phyloP scores from a whole-genome alignment of 1,140 invertebrate genomes.

The Samia ricini region DNA sequence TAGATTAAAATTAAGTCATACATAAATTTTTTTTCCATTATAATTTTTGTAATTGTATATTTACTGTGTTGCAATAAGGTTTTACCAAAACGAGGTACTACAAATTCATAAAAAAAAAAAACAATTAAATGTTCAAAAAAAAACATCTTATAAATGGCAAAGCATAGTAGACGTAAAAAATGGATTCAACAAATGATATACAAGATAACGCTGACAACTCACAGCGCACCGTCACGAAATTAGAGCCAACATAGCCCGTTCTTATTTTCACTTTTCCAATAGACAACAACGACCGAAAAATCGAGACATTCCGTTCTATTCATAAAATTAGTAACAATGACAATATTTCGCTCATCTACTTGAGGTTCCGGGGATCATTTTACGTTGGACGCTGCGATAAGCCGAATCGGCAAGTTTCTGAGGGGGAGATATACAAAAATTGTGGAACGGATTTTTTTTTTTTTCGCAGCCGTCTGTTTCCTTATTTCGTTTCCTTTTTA shows the following conservation, averaged over 20 bases:
- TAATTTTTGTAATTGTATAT: no score
- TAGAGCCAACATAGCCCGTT: constrained; percentile 47
- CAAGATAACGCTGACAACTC: constrained; percentile 37
- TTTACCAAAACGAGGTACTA: no score
- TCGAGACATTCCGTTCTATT: constrained; percentile 19
- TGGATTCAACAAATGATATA: background rate
- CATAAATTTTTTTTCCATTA: no score
- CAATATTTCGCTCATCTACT: background rate
- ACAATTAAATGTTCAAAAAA: no score
- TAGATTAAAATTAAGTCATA: no score
- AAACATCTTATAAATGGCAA: background rate
- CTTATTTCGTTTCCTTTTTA: constrained; percentile 58
- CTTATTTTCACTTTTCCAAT: constrained; percentile 62
- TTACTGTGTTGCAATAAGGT: no score
- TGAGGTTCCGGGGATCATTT: constrained; percentile 21
- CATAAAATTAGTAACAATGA: background rate
- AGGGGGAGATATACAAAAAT: constrained; percentile 49
- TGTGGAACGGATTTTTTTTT: constrained; percentile 46
- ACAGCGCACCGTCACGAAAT: constrained; percentile 45
- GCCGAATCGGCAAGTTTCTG: constrained; percentile 47
- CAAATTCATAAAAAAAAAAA: no score
- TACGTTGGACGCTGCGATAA: constrained; percentile 29
- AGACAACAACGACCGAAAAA: constrained; percentile 36
- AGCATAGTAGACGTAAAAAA: background rate
- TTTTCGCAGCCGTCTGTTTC: constrained; percentile 45